Base-by-base conservation (phyloP, 2,888 invertebrate species). In the Scaptomyza cyrtandrae region DNA sequence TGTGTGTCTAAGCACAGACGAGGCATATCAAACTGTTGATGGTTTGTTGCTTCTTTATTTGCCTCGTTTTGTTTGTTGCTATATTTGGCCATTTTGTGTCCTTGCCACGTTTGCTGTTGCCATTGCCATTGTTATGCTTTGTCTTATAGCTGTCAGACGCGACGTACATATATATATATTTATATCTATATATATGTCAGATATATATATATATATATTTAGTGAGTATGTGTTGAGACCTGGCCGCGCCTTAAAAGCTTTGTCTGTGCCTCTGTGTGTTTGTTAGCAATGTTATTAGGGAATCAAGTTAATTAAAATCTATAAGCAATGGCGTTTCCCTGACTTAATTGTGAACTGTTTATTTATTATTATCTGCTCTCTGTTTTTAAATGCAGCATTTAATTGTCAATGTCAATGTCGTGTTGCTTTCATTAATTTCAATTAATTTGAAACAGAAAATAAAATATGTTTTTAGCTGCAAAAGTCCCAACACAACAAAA, bases 41-140 rank as follows among this genome's bases (percentile, higher is more conserved):
- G 85, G 86, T 84, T 84, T 84, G 83, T 84, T 84, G 83, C 87
- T 86, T 83, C 86, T 83, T 86, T 86, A 84, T 86, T 79, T 76
- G 78, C 77, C 77, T 79, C 74, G 78, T 79, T 74, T 80, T 79
- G 78, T 77, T 85, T 87, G 86, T 78, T 79, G 81, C 86, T 83
- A 83, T 86, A 86, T 83, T 86, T 82, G 86, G 82, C 78, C 75
- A 72, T 83, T 86, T 41, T 76, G 29, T 77, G 77, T 76, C 56
- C 63, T 76, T 72, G 63, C 59, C 48, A 48, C 49, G 37, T 31
- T 53, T 52, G 46, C 43, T 52, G 46, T 46, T 61, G 77, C 54
- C 73, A 46, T 69, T 67, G 81, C 76, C 85, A 75, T 86, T 83
- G 80, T 82, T 86, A 83, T 80, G 65, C 75, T 83, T 73, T 83